Base-by-base conservation (phyloP, 92 coral and sea anemone species). In the Parazoanthus atlanticus region DNA sequence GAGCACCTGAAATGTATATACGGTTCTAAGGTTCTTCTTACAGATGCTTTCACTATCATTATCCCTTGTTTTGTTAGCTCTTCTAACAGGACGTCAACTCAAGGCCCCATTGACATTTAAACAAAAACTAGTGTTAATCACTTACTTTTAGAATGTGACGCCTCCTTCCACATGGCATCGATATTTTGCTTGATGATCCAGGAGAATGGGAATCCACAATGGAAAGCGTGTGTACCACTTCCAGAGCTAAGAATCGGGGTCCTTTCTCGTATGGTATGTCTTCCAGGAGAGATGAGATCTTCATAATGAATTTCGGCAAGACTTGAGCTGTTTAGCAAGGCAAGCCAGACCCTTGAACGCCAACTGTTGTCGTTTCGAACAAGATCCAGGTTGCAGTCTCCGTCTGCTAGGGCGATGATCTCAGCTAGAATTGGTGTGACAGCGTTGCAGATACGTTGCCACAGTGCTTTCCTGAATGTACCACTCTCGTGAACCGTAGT, bases 401-500 rank as follows among this genome's bases (percentile, higher is more conserved):
- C 85, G 84, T 95, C 98, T 56, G 81, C 90, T 47, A 85, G 92
- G 36, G 96, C 98, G 61, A 93, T 86, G 30, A 95, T 82, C 75
- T 93, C 94, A 4, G 94, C 91, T 32, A 95, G 92, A 52, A 95
- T 66, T 11, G 98, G 98, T 3, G 91, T 89, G n/a, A 95, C 89
- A 58, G 88, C 91, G 21, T 90, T 92, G 34, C 86, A 90, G 82
- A 93, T 86, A 41, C 91, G 91, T 52, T 86, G 91, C 95, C 92
- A 92, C 34, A 92, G 86, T 26, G 96, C 98, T 81, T 93, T 95
- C 71, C 93, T 89, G 76, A 93, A 95, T 34, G 96, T 95, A 36
- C 98, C 96, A 31, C 89, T 90, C 75, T 95, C 98, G 10, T 93
- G 93, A 34, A 92, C 76, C 41, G 79, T 84, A 31, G 93, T 91